Evolutionary conservation across 2,797 vertebrate species (phyloP), one percentile per base, ranked within the genome.

Genomic region (Miopithecus talapoin): DNA sequence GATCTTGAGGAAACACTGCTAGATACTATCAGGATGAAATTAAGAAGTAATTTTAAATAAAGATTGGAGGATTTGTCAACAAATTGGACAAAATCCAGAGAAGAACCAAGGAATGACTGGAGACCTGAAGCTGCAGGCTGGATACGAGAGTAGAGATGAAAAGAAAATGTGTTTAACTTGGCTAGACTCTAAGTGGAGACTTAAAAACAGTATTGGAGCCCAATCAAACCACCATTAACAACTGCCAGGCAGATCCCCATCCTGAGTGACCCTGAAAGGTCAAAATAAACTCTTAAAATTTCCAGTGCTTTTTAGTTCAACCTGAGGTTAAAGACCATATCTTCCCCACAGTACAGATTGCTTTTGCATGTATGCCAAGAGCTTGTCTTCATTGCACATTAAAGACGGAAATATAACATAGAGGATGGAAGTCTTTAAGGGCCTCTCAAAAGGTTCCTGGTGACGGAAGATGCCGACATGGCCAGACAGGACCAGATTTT

Each of bases 81-180:
- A 98, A 98, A 97, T 96, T 98, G 98, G 98, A 98, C 92, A 80
- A 83, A 98, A 96, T 98, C 98, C 98, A 99, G 98, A 97, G 97
- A 93, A 97, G 48, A 92, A 97, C 81, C 97, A 68, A 98, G 94
- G 97, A 97, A 98, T 98, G 96, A 98, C 97, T 93, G 97, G 97
- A 96, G 96, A 97, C 98, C 98, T 98, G 98, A 97, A 98, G 97
- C 98, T 98, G 98, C 98, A 97, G 95, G 75, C 94, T 78, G 85
- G 86, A n/a, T 95, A 91, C 21, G 19, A 90, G 94, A 98, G 97
- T 87, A 97, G 97, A 99, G 98, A 98, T 97, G 97, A 98, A 98
- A 98, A 98, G 98, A 68, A 92, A 95, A 84, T 98, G 96, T 98
- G 97, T 98, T 98, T 98, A 98, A 98, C 96, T 98, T 99, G 98